Evolutionary conservation across 92 coral and sea anemone genomes (phyloP).

Genomic region (Palythoa heliodiscus): DNA sequence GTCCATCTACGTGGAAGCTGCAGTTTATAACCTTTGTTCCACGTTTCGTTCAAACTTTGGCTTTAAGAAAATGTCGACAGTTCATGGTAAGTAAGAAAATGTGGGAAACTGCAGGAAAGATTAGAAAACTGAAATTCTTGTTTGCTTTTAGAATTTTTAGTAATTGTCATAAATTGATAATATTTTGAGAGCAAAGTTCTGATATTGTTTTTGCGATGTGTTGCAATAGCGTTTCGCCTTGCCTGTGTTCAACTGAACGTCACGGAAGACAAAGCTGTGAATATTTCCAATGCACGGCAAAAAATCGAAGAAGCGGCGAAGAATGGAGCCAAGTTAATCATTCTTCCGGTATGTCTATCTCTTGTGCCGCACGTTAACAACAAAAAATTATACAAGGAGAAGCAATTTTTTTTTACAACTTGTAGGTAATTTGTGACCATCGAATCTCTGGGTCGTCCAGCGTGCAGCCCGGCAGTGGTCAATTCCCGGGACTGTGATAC

Average conservation of each 20-base stretch:
- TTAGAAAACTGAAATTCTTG: neutral
- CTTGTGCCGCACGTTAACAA: too few relatives aligned
- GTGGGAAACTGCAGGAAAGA: too few relatives aligned
- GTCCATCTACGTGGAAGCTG: neutral
- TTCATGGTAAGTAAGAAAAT: neutral
- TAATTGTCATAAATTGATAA: too few relatives aligned
- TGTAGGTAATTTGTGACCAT: too few relatives aligned
- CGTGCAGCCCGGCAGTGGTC: too few relatives aligned
- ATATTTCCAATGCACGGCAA: conserved; percentile 68
- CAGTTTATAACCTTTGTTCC: neutral
- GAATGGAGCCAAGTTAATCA: conserved; percentile 84
- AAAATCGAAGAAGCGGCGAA: conserved; percentile 88
- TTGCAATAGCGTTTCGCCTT: conserved; percentile 72
- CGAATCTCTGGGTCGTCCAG: too few relatives aligned
- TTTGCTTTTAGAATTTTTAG: neutral
- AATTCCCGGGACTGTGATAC: too few relatives aligned
- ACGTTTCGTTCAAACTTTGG: neutral
- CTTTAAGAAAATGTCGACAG: neutral
- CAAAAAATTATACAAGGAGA: neutral
- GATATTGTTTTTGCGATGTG: neutral
- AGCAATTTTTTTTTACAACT: too few relatives aligned
- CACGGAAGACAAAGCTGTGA: conserved; percentile 85
- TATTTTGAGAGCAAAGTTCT: neutral
- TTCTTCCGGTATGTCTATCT: conserved; percentile 75
- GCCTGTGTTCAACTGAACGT: conserved; percentile 95